A percentile compares a stretch with the other conserved stretches of the same genome.
These are phyloP conservation scores for Bombus sylvicola DNA, from an alignment of 1,140 invertebrate genomes.

Conservation along the genomic window DNA sequence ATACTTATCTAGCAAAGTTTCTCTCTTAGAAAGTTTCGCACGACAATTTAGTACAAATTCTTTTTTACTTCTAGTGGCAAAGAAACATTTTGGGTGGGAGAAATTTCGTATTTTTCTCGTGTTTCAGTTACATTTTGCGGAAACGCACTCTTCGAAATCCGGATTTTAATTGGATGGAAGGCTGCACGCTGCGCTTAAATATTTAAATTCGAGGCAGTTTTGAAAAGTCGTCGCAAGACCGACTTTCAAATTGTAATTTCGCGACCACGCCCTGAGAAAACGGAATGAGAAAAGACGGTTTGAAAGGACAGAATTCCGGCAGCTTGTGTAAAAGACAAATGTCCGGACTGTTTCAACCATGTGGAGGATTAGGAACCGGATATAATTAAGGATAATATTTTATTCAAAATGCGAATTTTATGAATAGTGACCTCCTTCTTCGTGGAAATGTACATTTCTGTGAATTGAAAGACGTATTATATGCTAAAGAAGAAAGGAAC, in stretches of 20 bases:
- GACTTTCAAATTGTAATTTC: conserved; percentile 1
- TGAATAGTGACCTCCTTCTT: background rate
- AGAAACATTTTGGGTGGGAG: background rate
- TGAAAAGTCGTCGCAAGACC: background rate
- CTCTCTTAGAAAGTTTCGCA: background rate
- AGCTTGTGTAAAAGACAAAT: background rate
- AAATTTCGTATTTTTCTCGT: background rate
- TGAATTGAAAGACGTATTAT: background rate
- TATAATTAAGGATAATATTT: conserved; percentile 28
- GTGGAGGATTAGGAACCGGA: background rate
- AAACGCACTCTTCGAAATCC: background rate
- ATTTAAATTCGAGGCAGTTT: conserved; percentile 2
- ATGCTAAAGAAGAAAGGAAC: background rate
- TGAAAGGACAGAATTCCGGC: background rate
- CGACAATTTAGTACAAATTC: background rate
- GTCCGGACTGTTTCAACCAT: background rate
- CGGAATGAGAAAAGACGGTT: background rate
- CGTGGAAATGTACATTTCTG: background rate
- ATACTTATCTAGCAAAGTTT: background rate
- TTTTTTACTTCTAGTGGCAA: background rate
- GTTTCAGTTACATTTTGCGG: background rate
- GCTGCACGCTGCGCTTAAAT: background rate
- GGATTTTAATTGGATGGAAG: conserved; percentile 11
- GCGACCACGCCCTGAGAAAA: background rate
- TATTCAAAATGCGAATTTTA: conserved; percentile 6